Base-by-base conservation (phyloP, 2,888 invertebrate genomes). In the Dendrolimus houi region DNA sequence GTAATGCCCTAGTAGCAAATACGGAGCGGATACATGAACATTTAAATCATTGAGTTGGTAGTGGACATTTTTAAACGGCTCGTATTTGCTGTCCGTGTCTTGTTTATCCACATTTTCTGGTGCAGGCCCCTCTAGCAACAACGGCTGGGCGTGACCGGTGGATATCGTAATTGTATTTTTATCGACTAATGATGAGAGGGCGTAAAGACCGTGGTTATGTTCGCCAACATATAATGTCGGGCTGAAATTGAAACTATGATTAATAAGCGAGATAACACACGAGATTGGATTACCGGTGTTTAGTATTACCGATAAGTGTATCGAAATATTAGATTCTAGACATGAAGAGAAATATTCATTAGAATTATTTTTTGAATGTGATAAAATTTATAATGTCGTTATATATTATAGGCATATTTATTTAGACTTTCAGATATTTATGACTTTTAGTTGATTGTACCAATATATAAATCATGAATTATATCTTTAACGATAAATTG, bases 141-240 rank as follows among this genome's bases (percentile, higher is more conserved):
- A 89, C 0, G 94, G 94, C 12, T 91, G 92, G 53, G 94, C 92
- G 70, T 94, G 94, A 2, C 94, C 93, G 7, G 94, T 93, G 0
- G 94, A 93, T 80, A 97, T 96, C 8, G 97, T 95, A 10, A 96
- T 95, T 3, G 96, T 95, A 65, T 95, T 94, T 71, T 98, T 96
- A 87, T 99, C 98, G 1, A 98, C 98, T 40, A 98, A 87, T 0
- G 98, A 96, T 1, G 98, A 97, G 57, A 99, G 83, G 0, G 99
- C 99, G 84, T 98, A 99, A 0, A 98, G 87, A 0, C 98, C 98
- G 71, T 95, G 93, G 61, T 93, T 91, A 55, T 92, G 92, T 76
- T 98, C 96, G 0, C 99, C 99, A 59, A 99, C 95, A 81, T 98
- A 99, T 47, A 99, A 89, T 0, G 98, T 96, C 59, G 96, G 96